Evolutionary conservation across 2,797 vertebrate species (phyloP).

Genomic region (Eospalax fontanierii): DNA sequence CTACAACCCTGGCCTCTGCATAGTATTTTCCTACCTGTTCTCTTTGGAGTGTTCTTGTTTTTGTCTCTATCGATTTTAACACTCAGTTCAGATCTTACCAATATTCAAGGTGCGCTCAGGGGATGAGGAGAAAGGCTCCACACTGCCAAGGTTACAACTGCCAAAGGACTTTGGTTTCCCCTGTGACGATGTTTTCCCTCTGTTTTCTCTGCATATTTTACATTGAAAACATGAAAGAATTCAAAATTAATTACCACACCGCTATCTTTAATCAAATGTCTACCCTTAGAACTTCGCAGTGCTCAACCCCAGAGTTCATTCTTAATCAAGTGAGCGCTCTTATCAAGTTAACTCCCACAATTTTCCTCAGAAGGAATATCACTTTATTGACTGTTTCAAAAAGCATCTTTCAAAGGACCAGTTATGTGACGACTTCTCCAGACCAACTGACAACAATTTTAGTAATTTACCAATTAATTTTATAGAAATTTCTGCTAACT

Average conservation of each 20-base stretch:
- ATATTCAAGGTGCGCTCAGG: background rate
- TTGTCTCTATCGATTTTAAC: background rate
- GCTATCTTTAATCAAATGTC: constrained; percentile 83
- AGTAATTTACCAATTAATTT: constrained; percentile 76
- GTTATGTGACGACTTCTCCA: constrained; percentile 81
- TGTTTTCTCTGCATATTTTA: constrained; percentile 54
- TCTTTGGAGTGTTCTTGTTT: background rate
- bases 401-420: constrained; percentile 81
- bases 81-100: background rate
- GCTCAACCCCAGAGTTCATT: constrained; percentile 77
- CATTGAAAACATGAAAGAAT: constrained; percentile 51
- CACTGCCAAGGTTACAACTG: constrained; percentile 14
- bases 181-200: background rate
- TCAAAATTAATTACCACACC: constrained; percentile 82
- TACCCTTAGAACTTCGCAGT: constrained; percentile 77
- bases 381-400: constrained; percentile 74
- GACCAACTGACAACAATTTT: constrained; percentile 76
- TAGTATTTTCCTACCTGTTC: background rate
- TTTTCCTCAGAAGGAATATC: constrained; percentile 83
- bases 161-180: constrained; percentile 41
- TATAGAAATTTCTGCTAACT: constrained; percentile 72
- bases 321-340: constrained; percentile 81
- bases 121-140: background rate
- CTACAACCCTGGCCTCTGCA: background rate
- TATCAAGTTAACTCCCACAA: constrained; percentile 80